Percentiles rank a stretch among this genome's conserved stretches.
Conservation (phyloP, 2,113 vertebrate genomes). For the Solenodon paradoxus region DNA sequence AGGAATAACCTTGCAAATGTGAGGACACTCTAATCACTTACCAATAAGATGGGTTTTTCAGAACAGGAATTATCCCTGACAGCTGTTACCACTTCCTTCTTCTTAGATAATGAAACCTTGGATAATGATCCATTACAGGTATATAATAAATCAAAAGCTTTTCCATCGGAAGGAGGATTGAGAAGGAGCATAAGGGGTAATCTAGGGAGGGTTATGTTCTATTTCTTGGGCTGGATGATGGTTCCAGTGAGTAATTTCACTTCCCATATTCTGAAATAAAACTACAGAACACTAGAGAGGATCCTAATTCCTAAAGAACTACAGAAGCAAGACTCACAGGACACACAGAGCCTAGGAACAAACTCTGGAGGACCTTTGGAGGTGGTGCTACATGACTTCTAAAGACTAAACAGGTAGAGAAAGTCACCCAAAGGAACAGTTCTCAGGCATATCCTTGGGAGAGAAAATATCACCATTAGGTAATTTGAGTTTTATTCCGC, state of each 20-base stretch:
- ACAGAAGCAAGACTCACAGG: neutral
- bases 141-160: constrained; percentile 31
- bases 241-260: constrained; percentile 9
- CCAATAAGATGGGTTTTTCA: constrained; percentile 57
- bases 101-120: constrained; percentile 29
- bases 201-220: neutral
- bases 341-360: neutral
- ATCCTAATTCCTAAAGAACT: neutral
- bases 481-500: neutral
- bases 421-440: neutral
- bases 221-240: constrained; percentile 13
- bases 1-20: constrained; percentile 37
- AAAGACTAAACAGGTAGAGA: neutral
- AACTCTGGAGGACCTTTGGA: neutral
- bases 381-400: neutral
- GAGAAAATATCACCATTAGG: neutral
- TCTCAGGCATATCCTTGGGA: neutral
- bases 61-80: constrained; percentile 62
- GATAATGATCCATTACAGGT: neutral
- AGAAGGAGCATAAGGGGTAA: neutral
- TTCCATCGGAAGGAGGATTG: neutral
- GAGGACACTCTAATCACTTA: constrained; percentile 58
- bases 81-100: constrained; percentile 49
- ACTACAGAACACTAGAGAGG: neutral
- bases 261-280: constrained; percentile 33